Base-by-base conservation (phyloP, 2,888 invertebrate genomes). In the Epirrhoe alternata region DNA sequence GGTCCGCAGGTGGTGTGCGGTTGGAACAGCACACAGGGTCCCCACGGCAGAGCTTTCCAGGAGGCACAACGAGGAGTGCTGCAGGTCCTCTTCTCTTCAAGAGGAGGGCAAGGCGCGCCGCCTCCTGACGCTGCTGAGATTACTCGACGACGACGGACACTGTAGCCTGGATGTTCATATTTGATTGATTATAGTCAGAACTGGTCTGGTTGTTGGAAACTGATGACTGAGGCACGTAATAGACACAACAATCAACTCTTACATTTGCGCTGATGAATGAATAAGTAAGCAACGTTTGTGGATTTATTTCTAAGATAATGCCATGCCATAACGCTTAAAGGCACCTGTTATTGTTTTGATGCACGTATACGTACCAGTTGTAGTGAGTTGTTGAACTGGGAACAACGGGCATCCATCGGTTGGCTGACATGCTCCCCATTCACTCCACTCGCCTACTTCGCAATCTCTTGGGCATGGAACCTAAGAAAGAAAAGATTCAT, bases 371-470 rank as follows among this genome's bases (percentile, higher is more conserved):
- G 61, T 82, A 94, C 94, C 94, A 53, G 89, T 92, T 5, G 92
- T 89, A 33, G 93, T 94, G 1, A 93, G 84, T 66, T 93, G 92
- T 71, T 93, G 93, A 0, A 93, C 93, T 0, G 93, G 93, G 62
- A 86, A 92, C 64, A 93, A 75, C 1, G 94, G 94, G 52, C 94
- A 94, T n/a, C 93, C 93, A 57, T 92, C 92, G 8, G 93, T 86
- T 0, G 95, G 95, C 62, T 94, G 92, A 74, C 95, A 95, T 0
- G 94, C 93, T 0, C 95, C 94, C 95, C 95, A 95, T n/a, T 92
- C 87, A 2, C 94, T 90, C 95, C 95, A 95, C 24, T 94, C 91
- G 0, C 94, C 94, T 0, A 95, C 94, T 76, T 94, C 93, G 72
- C 95, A 95, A 75, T 95, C 95, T 53, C 95, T 86, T 1, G 94